Evolutionary conservation across 2,888 invertebrate species (phyloP), one percentile per base, ranked within the genome.

Genomic region (Falcaria lacertinaria): DNA sequence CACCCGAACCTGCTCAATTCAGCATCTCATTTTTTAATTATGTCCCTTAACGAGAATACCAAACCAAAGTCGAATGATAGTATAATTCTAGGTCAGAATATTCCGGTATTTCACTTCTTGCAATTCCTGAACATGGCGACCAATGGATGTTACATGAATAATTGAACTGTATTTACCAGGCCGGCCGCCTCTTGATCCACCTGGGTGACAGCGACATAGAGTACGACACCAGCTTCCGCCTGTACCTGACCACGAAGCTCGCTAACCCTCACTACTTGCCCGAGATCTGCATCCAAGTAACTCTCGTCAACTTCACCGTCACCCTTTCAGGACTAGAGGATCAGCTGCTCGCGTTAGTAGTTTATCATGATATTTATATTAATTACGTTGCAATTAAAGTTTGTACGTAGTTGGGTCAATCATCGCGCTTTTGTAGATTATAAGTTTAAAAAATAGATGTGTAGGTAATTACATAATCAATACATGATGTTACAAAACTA

Each of bases 231-330:
- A 93, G 95, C 67, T 98, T 98, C 77, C 92, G 93, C 36, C 91
- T 98, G 37, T 98, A 97, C 74, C 93, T 98, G 68, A 97, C 97
- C 0, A 97, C 97, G 0, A 97, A 97, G 80, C 85, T 97, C 43
- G 92, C 96, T 0, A 98, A 98, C 89, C 98, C 98, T 0, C 97
- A 97, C 84, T 98, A 97, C 79, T 81, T 97, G 50, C 98, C 98
- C 0, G 97, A 98, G 55, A 93, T 97, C 48, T 97, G 97, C 68
- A 96, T 96, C 47, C 96, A 97, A 89, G 97, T 97, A 1, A 96
- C 97, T 0, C 90, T 98, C 8, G 94, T 98, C 5, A 98, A 98
- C 83, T 98, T 98, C 73, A 95, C 97, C 41, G 97, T 98, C 28
- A 97, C 97, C 0, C 92, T 94, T 0, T 94, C 94, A 35, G 98